Conservation (phyloP, 2,113 vertebrate species). For the Plotosus lineatus region DNA sequence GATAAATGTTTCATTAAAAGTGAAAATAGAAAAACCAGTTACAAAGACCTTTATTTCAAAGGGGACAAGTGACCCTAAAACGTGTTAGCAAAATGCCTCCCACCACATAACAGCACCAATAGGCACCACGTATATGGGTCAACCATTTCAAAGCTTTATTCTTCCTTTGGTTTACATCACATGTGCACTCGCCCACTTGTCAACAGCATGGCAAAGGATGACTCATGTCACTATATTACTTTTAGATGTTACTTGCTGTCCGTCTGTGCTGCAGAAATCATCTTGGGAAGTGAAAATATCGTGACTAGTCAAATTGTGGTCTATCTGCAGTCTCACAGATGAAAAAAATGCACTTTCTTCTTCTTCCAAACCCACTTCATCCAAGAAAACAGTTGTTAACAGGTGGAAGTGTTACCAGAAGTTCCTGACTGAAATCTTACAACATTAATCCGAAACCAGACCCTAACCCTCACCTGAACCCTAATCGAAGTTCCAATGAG, state of each 20-base stretch:
- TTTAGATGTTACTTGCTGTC: neutral
- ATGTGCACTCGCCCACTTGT: constrained; percentile 6
- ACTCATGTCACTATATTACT: constrained; percentile 10
- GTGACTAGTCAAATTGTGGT: neutral
- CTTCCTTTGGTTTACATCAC: neutral
- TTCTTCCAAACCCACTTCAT: neutral
- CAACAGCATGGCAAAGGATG: neutral
- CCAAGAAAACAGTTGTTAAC: neutral
- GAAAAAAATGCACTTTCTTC: neutral
- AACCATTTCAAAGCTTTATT: neutral
- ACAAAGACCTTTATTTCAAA: neutral
- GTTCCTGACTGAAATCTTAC: too few species aligned
- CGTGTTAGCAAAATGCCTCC: neutral
- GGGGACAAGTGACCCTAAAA: neutral
- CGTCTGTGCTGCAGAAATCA: neutral
- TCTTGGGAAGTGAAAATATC: neutral
- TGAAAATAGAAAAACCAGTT: neutral
- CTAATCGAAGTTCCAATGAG: too few species aligned
- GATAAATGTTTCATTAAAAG: neutral
- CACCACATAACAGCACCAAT: neutral
- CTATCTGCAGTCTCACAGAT: too few species aligned
- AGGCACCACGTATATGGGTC: neutral
- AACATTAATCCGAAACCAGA: too few species aligned
- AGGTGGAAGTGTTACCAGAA: too few species aligned
- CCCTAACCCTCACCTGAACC: too few species aligned